Evolutionary conservation across 2,113 vertebrate genomes (phyloP).

Genomic region (Prinia subflava): DNA sequence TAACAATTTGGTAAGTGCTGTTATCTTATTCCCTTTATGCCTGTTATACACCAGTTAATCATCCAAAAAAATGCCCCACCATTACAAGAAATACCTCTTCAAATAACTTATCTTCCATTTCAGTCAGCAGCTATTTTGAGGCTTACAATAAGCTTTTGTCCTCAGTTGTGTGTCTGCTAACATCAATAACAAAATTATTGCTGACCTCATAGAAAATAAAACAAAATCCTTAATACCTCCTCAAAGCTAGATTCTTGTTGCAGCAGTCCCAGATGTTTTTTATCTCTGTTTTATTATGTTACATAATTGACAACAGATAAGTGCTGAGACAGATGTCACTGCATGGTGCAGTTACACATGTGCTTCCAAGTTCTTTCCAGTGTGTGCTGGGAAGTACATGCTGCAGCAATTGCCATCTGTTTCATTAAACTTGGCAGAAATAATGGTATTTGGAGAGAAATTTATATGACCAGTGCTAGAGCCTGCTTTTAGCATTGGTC

Average conservation of each 20-base stretch:
- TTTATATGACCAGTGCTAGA: background rate
- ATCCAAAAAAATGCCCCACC: background rate
- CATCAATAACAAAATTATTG: background rate
- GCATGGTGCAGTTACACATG: background rate
- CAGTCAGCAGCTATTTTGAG: background rate
- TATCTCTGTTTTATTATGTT: background rate
- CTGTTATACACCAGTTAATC: background rate
- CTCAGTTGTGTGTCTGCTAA: background rate
- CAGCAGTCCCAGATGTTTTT: background rate
- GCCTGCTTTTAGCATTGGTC: background rate
- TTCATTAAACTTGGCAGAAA: conserved; percentile 3
- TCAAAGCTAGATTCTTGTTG: background rate
- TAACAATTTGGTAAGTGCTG: background rate
- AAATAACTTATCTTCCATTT: background rate
- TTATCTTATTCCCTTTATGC: background rate
- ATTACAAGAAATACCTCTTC: background rate
- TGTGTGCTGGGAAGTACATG: background rate
- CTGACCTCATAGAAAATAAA: background rate
- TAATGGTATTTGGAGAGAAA: background rate
- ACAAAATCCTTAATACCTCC: background rate
- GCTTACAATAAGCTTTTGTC: background rate
- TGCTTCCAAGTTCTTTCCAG: background rate
- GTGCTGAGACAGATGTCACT: background rate
- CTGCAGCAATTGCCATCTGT: background rate
- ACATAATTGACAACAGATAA: background rate